These are phyloP conservation scores for Ophion slaviceki DNA, from an alignment of 2,888 invertebrate species.

Conservation along the genomic window DNA sequence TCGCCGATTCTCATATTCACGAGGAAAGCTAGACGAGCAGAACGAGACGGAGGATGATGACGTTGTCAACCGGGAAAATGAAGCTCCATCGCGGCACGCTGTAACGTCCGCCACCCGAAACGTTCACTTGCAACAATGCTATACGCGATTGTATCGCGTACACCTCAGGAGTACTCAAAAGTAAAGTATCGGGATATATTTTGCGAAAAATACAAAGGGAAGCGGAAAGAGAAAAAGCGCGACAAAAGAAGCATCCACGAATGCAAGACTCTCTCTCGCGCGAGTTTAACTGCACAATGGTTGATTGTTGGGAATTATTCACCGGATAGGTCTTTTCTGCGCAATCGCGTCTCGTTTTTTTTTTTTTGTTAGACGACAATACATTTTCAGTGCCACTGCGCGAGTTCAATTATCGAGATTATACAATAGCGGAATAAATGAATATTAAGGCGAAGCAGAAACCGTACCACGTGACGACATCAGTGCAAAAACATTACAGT, in stretches of 20 bases:
- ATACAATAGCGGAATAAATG: neutral
- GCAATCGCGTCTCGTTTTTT: neutral
- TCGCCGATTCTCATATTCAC: slow-evolving; percentile 57
- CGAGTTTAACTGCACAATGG: neutral
- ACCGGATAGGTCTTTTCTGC: slow-evolving; percentile 15
- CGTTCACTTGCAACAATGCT: slow-evolving; percentile 32
- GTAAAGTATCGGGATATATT: slow-evolving; percentile 1
- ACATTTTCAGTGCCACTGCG: neutral
- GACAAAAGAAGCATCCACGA: slow-evolving; percentile 4
- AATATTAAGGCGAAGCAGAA: neutral
- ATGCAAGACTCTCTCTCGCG: slow-evolving; percentile 26
- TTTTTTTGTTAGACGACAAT: neutral
- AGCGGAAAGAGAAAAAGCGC: neutral
- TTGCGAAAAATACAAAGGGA: neutral
- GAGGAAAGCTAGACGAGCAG: slow-evolving; percentile 19
- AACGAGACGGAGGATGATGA: slow-evolving; percentile 3
- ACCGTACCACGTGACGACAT: neutral
- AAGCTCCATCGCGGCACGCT: slow-evolving; percentile 5
- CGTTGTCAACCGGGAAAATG: slow-evolving; percentile 12
- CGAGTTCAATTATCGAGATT: neutral
- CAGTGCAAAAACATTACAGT: too few relatives aligned
- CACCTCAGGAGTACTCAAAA: neutral
- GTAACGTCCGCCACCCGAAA: neutral
- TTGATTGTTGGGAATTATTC: neutral
- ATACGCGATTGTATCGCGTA: neutral